Percentiles rank a stretch among this genome's conserved stretches.
Evolutionary conservation across 2,113 vertebrate species (phyloP).

Genomic region (Corydoras maculifer): DNA sequence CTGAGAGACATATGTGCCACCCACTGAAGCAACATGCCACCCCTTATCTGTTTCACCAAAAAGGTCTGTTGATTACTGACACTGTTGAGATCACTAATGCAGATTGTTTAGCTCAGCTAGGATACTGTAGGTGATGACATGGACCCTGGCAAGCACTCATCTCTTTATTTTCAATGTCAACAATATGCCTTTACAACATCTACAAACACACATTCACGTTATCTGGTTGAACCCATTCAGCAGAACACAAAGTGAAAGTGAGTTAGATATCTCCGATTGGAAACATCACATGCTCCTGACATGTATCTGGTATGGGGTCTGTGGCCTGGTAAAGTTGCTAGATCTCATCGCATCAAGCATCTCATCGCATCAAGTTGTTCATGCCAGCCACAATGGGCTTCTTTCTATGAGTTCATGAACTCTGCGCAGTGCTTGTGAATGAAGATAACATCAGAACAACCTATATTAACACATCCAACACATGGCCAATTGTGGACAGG

Average conservation of each 20-base stretch:
- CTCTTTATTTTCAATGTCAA: conserved; percentile 19
- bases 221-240: conserved; percentile 26
- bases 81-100: not conserved
- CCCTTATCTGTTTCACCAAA: no score
- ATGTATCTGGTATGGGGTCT: conserved; percentile 17
- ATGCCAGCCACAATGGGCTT: conserved; percentile 26
- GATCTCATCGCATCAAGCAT: no score
- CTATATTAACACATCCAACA: conserved; percentile 37
- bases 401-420: conserved; percentile 30
- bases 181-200: conserved; percentile 8
- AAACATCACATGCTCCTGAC: conserved; percentile 32
- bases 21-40: no score
- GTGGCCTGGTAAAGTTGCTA: not conserved
- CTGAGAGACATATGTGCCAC: no score
- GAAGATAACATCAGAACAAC: conserved; percentile 35
- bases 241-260: conserved; percentile 11
- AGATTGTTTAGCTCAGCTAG: not conserved
- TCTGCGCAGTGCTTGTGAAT: conserved; percentile 16
- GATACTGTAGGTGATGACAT: conserved; percentile 4
- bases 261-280: conserved; percentile 31
- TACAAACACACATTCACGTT: conserved; percentile 13
- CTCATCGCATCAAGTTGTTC: conserved; percentile 37
- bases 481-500: conserved; percentile 19
- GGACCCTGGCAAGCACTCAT: conserved; percentile 21
- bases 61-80: not conserved